These are phyloP conservation scores for Melinaea marsaeus DNA, from an alignment of 2,888 invertebrate genomes.

Conservation along the genomic window DNA sequence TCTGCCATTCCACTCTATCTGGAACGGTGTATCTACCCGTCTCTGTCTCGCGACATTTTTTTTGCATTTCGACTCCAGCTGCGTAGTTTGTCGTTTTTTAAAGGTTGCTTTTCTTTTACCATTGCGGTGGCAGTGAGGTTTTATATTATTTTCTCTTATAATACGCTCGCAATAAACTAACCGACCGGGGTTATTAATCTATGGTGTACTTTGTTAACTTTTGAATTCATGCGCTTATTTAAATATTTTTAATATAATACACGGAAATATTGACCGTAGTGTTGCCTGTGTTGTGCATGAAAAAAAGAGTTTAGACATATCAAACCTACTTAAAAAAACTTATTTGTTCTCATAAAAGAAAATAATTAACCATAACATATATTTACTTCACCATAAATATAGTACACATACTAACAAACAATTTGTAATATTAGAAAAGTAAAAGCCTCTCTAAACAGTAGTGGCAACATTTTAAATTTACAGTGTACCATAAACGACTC, in stretches of 20 bases:
- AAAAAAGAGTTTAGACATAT: neutral
- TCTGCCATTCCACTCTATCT: conserved; percentile 56
- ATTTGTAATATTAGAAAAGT: conserved; percentile 26
- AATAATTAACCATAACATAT: too few species aligned
- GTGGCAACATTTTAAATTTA: conserved; percentile 42
- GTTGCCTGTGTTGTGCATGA: neutral
- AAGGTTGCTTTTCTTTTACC: conserved; percentile 54
- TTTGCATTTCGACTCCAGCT: conserved; percentile 75
- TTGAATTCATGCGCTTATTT: neutral
- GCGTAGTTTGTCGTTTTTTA: conserved; percentile 72
- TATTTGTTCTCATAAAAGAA: too few species aligned
- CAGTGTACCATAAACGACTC: conserved; percentile 31
- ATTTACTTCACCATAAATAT: conserved; percentile 6
- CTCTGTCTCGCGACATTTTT: conserved; percentile 64
- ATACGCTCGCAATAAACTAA: conserved; percentile 40
- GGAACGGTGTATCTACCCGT: conserved; percentile 45
- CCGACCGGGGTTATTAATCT: conserved; percentile 37
- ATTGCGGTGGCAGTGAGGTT: conserved; percentile 53
- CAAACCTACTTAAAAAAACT: conserved; percentile 4
- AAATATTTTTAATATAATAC: neutral
- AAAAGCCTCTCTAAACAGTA: conserved; percentile 29
- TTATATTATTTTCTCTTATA: conserved; percentile 49
- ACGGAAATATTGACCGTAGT: neutral
- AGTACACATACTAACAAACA: conserved; percentile 25
- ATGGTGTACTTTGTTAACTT: conserved; percentile 23